Percentiles rank a stretch among this genome's conserved stretches.
Conservation (phyloP, 2,888 invertebrate species). For the Eupeodes latifasciatus region DNA sequence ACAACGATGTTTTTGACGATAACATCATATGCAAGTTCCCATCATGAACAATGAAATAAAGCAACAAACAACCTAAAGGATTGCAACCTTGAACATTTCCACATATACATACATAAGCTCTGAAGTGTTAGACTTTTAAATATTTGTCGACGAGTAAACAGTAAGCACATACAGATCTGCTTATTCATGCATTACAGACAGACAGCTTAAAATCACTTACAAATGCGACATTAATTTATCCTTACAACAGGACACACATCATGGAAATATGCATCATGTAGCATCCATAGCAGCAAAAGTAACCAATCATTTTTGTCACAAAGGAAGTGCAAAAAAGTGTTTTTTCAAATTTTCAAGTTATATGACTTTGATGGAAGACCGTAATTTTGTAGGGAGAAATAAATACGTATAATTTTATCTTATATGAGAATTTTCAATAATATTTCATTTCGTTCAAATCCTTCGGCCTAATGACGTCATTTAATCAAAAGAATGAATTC, state of each 20-base stretch:
- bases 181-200: slow-evolving; percentile 54
- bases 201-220: slow-evolving; percentile 1
- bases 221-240: background rate
- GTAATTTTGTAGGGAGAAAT: background rate
- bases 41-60: background rate
- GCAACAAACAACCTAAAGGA: background rate
- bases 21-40: slow-evolving; percentile 43
- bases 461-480: slow-evolving; percentile 49
- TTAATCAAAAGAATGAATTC: slow-evolving; percentile 51
- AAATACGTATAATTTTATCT: background rate
- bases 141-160: slow-evolving; percentile 59
- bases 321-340: background rate
- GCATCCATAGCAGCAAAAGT: slow-evolving; percentile 33
- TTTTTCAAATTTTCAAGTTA: background rate
- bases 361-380: slow-evolving; percentile 36
- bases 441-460: slow-evolving; percentile 47
- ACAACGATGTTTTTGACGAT: slow-evolving; percentile 54
- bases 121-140: slow-evolving; percentile 25
- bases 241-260: background rate
- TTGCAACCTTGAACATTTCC: slow-evolving; percentile 39
- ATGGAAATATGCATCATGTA: slow-evolving; percentile 8
- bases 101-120: slow-evolving; percentile 3
- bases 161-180: slow-evolving; percentile 58
- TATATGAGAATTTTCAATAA: slow-evolving; percentile 31
- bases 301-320: slow-evolving; percentile 43